Evolutionary conservation across 2,888 invertebrate genomes (phyloP), one percentile per base, ranked within the genome.

Genomic region (Tetragonula carbonaria): DNA sequence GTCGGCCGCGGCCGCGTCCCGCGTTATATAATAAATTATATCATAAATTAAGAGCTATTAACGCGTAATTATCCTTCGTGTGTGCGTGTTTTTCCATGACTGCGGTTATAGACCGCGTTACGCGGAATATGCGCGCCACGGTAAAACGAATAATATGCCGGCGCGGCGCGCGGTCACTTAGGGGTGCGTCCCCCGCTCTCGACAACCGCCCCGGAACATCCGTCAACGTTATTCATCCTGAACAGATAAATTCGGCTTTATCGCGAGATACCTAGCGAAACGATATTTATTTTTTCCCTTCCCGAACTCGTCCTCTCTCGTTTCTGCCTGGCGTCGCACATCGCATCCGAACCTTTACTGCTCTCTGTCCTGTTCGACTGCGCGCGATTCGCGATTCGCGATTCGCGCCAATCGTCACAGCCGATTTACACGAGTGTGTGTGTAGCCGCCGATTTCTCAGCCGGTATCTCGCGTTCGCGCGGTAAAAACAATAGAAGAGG

Each of bases 41-140:
- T 92, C 91, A 91, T 91, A 91, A 91, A 91, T 92, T 92, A 91
- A 90, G 91, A 90, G 92, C 92, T 89, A 92, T 92, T 91, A 92
- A 91, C 90, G 91, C 83, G 90, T 88, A 91, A 91, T 92, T 92
- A 91, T 91, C 89, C 88, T 81, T 89, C 87, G 89, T 85, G 89
- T 87, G 89, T 90, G 88, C 87, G 91, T 90, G 90, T 90, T 92
- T 92, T 92, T 92, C 92, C 90, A 88, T 83, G 87, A 84, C 86
- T 83, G 90, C 90, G 90, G 90, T 88, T 89, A 87, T 83, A 85
- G 86, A 86, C 85, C 86, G 85, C 86, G 89, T 86, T 85, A 78
- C 84, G 84, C 88, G 84, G 87, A 85, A 88, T 86, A 87, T 83
- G 78, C 84, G 23, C 80, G 82, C 55, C 71, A 75, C 81, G 81